Conservation (phyloP, 2,113 vertebrate genomes). For the Apistogramma diplotaenia region DNA sequence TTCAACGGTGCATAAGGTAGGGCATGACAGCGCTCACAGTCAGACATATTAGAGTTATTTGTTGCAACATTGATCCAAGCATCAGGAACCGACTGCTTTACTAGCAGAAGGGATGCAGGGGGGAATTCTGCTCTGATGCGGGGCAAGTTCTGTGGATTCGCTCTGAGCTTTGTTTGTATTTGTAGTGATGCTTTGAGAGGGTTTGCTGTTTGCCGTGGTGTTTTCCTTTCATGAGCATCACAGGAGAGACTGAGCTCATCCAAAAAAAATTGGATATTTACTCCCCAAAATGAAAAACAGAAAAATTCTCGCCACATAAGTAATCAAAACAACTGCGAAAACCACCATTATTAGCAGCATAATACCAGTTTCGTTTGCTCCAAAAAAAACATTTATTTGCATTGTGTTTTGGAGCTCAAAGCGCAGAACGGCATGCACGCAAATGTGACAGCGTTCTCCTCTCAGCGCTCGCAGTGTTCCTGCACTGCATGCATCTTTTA, state of each 20-base stretch:
- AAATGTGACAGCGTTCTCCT: not conserved
- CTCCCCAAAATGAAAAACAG: not conserved
- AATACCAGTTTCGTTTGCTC: not conserved
- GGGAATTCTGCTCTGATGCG: slow-evolving; percentile 8
- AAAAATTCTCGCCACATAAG: not conserved
- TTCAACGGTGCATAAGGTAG: slow-evolving; percentile 57
- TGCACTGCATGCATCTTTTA: not conserved
- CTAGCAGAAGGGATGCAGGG: slow-evolving; percentile 1
- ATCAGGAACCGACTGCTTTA: slow-evolving; percentile 41
- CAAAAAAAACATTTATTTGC: not conserved
- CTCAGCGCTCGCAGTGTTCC: not conserved
- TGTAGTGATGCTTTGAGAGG: slow-evolving; percentile 34
- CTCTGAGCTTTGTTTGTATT: slow-evolving; percentile 53
- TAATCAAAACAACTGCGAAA: not conserved
- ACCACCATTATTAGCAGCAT: not conserved
- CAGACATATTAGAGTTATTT: slow-evolving; percentile 60
- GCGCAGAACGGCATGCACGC: not conserved
- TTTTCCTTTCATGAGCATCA: slow-evolving; percentile 17
- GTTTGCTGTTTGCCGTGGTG: slow-evolving; percentile 12
- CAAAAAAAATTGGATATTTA: slow-evolving; percentile 1
- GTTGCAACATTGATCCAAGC: slow-evolving; percentile 61
- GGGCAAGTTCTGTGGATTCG: slow-evolving; percentile 25
- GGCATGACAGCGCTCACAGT: slow-evolving; percentile 49
- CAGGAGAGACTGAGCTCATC: not conserved
- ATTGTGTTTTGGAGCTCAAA: not conserved